Evolutionary conservation across 1,140 invertebrate species (phyloP).

Genomic region (Bombus superbus): DNA sequence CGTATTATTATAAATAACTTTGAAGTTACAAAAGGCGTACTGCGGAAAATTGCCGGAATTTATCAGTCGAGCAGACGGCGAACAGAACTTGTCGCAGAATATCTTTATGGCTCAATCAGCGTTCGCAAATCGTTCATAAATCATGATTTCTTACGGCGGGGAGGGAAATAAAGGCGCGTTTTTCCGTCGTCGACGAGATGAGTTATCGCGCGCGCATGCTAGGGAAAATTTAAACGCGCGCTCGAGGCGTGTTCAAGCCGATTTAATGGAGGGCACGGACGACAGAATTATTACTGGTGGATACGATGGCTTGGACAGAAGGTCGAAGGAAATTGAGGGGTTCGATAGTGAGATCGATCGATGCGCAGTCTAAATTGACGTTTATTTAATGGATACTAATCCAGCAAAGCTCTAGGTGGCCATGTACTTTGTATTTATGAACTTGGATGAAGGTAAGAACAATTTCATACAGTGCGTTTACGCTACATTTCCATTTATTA

Average conservation of each 20-base stretch:
- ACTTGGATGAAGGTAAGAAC: neutral
- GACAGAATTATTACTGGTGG: conserved; percentile 3
- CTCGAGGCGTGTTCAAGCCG: neutral
- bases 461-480: neutral
- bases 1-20: neutral
- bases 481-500: neutral
- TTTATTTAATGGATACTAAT: conserved; percentile 8
- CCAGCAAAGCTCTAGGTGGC: neutral
- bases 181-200: neutral
- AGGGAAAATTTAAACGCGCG: neutral
- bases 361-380: neutral
- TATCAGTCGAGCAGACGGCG: neutral
- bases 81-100: neutral
- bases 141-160: neutral
- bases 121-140: neutral
- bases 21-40: neutral
- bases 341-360: neutral
- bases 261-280: neutral
- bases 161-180: neutral
- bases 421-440: neutral
- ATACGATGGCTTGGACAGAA: neutral
- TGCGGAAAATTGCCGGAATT: neutral
- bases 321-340: neutral
- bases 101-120: neutral
- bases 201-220: neutral